Conservation (phyloP, 2,797 vertebrate genomes). For the Pipistrellus kuhlii region DNA sequence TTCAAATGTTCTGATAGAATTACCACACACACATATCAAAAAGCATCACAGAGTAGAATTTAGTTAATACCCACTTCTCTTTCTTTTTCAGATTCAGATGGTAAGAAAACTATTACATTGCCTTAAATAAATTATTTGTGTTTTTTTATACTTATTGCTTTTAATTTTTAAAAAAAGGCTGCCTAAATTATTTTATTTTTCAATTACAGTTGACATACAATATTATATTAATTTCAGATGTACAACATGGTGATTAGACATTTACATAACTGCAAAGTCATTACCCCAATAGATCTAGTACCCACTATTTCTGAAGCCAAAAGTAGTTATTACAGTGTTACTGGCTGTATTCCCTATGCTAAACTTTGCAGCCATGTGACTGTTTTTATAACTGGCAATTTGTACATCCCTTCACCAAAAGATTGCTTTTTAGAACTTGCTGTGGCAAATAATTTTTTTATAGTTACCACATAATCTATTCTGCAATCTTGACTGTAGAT, state of each 20-base stretch:
- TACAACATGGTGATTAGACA: not conserved
- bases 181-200: not conserved
- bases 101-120: slow-evolving; percentile 43
- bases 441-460: not conserved
- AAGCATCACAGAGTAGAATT: slow-evolving; percentile 43
- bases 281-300: not conserved
- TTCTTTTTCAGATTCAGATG: slow-evolving; percentile 42
- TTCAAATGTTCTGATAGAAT: slow-evolving; percentile 57
- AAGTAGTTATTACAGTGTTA: not conserved
- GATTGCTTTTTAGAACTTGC: not conserved
- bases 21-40: not conserved
- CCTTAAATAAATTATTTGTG: slow-evolving; percentile 32
- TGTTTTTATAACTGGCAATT: not conserved
- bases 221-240: not conserved
- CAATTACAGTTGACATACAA: not conserved
- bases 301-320: no score
- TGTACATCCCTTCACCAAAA: not conserved
- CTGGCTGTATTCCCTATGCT: not conserved
- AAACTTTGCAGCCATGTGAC: no score
- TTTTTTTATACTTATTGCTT: slow-evolving; percentile 52
- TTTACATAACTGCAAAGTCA: not conserved
- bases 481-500: not conserved
- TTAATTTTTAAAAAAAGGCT: slow-evolving; percentile 11
- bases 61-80: slow-evolving; percentile 46
- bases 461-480: not conserved